Base-by-base conservation (phyloP, 2,797 vertebrate genomes). In the Parauchenoglanis ngamensis region DNA sequence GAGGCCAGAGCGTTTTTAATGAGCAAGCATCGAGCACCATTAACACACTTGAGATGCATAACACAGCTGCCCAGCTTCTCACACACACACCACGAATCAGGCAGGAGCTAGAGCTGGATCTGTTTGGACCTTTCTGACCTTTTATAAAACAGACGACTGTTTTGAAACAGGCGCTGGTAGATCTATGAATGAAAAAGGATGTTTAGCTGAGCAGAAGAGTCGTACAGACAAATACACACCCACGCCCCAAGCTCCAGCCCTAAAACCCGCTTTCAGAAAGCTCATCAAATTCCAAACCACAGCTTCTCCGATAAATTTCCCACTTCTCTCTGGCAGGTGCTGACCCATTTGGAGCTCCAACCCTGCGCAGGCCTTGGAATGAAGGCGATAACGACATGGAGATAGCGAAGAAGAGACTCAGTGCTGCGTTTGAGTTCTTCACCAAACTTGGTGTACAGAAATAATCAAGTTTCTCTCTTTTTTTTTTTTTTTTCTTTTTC, bases 341-440 rank as follows among this genome's bases (percentile, higher is more conserved):
- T 4, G 93, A 95, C 90, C 94, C 94, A 2, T 95, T 95, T 80
- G 95, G 95, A 2, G 90, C 88, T 72, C 92, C 90, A 21, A 95
- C 95, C 2, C 91, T 93, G 12, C 83, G 83, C 35, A 90, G 93
- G 63, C 81, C 92, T 46, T 95, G 94, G 94, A 94, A 94, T 40
- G 87, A 92, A 67, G 94, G 94, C 2, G 56, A 81, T 1, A 56
- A 87, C 63, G 87, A 92, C 0, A 93, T 95, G 93, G 93, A 95
- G 84, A 85, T 92, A 13, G 94, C 94, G 54, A 94, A 90, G 90
- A 94, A 87, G 80, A 88, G 92, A 61, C 93, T 95, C 7, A 8
- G 40, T 35, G 94, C 94, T 72, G 95, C 94, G 54, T 95, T 95
- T 89, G 95, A 95, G 90, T 95, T 95, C 89, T 95, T 95, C 91